Percentiles rank a stretch among this genome's conserved stretches.
Evolutionary conservation across 2,113 vertebrate genomes (phyloP).

Genomic region (Vombatus ursinus): DNA sequence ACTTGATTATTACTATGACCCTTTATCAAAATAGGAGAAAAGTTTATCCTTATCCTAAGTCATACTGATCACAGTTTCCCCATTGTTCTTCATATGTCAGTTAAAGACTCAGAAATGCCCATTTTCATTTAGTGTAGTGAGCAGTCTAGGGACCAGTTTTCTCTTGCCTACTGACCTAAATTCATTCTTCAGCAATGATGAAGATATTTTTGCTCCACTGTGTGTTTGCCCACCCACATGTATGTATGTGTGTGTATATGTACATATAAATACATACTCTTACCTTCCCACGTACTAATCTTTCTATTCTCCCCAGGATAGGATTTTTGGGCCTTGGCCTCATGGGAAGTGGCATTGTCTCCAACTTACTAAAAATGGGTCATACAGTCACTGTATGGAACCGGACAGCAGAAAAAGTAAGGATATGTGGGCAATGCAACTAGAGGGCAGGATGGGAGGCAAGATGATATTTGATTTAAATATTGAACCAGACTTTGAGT

Average conservation of each 20-base stretch:
- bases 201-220: not conserved
- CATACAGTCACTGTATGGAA: slow-evolving; percentile 99
- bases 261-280: not conserved
- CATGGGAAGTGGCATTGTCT: slow-evolving; percentile 98
- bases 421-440: not conserved
- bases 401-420: slow-evolving; percentile 97
- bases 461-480: not conserved
- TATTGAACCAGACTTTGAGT: not conserved
- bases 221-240: not conserved
- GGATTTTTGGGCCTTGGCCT: slow-evolving; percentile 98
- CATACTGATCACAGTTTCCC: not conserved
- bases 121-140: not conserved
- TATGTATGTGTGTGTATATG: not conserved
- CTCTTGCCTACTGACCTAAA: not conserved
- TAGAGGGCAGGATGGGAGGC: not conserved
- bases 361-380: slow-evolving; percentile 98
- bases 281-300: slow-evolving; percentile 15
- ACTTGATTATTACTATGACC: not conserved
- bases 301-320: slow-evolving; percentile 87
- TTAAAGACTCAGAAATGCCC: not conserved
- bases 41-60: not conserved
- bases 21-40: slow-evolving; percentile 8
- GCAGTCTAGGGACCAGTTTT: not conserved
- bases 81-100: not conserved
- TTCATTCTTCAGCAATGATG: not conserved